Evolutionary conservation across 2,113 vertebrate genomes (phyloP), one percentile per base, ranked within the genome.

Genomic region (Rhinolophus ferrumequinum): DNA sequence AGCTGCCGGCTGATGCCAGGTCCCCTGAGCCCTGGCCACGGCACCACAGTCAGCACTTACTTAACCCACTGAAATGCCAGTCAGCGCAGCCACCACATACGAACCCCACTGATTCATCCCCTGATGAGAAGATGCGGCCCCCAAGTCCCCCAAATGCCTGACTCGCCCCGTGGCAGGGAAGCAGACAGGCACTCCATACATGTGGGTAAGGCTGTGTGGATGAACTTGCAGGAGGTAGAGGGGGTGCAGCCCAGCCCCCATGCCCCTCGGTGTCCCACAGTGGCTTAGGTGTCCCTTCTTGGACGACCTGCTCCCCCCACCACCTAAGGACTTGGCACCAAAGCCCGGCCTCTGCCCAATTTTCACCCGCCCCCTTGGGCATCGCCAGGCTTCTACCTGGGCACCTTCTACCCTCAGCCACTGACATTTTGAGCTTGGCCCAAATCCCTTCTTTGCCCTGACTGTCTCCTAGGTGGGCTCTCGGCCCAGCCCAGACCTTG

Each of bases 301-400:
- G 0, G 77, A 30, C 3, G 66, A 70, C 30, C 22, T 5, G 38
- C 14, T 0, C 5, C 11, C 80, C 52, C 35, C 12, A 1, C 47
- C 30, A 50, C 47, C 47, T 50, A 50, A 28, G 13, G 44, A 56
- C n/a, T 30, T 52, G 67, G 50, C 62, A 41, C 26, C 8, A 1
- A 18, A 60, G 41, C 7, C 60, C 8, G 30, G 13, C 75, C 75
- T 21, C 47, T 56, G 79, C 44, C 76, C 4, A 8, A 26, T 54
- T 52, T 26, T 22, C 54, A 41, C 13, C 66, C 0, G 3, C 54
- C 10, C 0, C 33, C 33, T 60, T 0, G 0, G 4, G 67, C 24
- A 0, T 38, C 18, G 0, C 41, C 56, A 8, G 6, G 18, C 67
- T 6, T n/a, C n/a, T n/a, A n/a, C n/a, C n/a, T n/a, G n/a, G 0